These are phyloP conservation scores for Neomorphus geoffroyi DNA, from an alignment of 2,797 vertebrate species.

Conservation along the genomic window DNA sequence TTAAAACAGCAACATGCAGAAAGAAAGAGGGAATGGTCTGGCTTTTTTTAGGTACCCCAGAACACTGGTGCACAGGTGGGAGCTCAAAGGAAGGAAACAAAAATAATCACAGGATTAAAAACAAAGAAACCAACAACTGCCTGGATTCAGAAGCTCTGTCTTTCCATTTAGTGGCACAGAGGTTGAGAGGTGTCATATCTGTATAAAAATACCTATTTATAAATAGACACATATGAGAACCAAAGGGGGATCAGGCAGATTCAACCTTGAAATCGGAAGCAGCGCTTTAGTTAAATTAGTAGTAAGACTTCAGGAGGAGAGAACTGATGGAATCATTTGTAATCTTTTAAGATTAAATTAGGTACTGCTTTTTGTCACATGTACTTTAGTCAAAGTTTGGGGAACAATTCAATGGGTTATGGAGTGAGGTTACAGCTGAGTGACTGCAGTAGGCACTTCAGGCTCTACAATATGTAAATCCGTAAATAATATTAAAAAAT, in stretches of 20 bases:
- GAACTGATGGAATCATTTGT: background rate
- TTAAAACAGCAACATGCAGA: background rate
- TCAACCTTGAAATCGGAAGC: background rate
- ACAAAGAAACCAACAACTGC: background rate
- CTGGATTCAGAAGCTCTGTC: background rate
- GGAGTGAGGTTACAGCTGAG: background rate
- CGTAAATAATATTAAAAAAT: background rate
- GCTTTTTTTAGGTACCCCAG: background rate
- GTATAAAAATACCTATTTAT: background rate
- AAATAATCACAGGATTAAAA: slow-evolving; percentile 15
- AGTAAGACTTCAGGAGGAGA: background rate
- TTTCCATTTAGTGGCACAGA: background rate
- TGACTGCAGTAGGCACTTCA: background rate
- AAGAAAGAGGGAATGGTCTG: background rate
- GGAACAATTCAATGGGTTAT: background rate
- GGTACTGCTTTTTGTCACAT: background rate
- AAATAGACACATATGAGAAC: background rate
- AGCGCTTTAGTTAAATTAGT: background rate
- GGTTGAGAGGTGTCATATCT: background rate
- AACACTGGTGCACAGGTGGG: background rate
- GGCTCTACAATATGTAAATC: background rate
- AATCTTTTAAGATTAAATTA: background rate
- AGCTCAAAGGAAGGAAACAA: background rate
- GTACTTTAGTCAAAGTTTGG: background rate
- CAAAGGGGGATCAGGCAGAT: background rate